Base-by-base conservation (phyloP, 1,140 invertebrate genomes). In the Magallana gigas region DNA sequence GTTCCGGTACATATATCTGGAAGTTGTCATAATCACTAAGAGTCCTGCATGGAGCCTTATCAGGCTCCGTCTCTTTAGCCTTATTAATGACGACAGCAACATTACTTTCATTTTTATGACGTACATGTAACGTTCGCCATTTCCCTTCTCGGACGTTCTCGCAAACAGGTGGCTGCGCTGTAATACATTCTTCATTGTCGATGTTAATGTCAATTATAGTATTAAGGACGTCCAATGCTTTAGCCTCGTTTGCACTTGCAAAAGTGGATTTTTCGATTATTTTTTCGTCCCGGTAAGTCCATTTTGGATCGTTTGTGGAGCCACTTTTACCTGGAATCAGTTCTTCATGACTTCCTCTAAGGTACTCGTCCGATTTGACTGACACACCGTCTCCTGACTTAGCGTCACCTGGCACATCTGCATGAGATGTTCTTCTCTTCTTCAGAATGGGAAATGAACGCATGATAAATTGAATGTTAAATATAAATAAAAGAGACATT, bases 11-110 rank as follows among this genome's bases (percentile, higher is more conserved):
- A 11, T 18, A 71, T 11, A 71, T 23, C 36, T 71, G 68, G 23
- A 71, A 18, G 12, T 71, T 71, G 68, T 71, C 68, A 29, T 71
- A 71, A 29, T 71, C 68, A 71, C 68, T 71, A 8, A 71, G 11
- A 23, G 68, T 36, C 23, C 68, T 18, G 36, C 18, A 23, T 11
- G 36, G 23, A 14, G 23, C 2, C 11, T 11, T 29, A 71, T 18
- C 18, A 2, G 23, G 23, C 6, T 71, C 18, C 0, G 6, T 71
- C 11, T 71, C 18, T 29, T 23, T 71, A 23, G 8, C 68, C 18
- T 71, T 23, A 11, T 8, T 11, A 36, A 9, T 71, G n/a, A 29
- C 18, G 12, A 48, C 68, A 71, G 23, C 68, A 8, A 29, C 8
- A 18, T 29, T 29, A 36, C 36, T 29, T 9, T 23, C 18, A 29